Evolutionary conservation across 2,797 vertebrate species (phyloP), one percentile per base, ranked within the genome.

Genomic region (Acanthurus tractus): DNA sequence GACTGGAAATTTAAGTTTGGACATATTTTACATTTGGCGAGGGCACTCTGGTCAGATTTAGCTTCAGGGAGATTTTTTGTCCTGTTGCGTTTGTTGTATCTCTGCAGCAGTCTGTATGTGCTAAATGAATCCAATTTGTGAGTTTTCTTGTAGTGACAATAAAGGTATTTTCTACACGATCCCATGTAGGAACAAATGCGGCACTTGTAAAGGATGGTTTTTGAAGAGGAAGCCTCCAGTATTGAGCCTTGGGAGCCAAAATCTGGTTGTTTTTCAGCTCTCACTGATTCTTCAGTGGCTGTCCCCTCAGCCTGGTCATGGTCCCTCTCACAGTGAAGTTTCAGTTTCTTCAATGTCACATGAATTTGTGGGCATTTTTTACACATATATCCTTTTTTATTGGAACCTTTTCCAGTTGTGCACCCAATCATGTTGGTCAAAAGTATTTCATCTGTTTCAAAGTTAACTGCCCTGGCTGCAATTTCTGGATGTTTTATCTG

Each of bases 401-500:
- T 96, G 74, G 93, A 94, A 79, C 92, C 83, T 85, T 88, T 93
- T 59, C 93, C 95, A 89, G 64, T 89, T 76, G 63, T 93, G 59
- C 93, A 91, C 0, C 92, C 90, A 0, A 96, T 91, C 82, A 95
- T 90, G 78, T 94, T 64, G 2, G 92, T 73, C 54, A 89, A 81
- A 46, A 95, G 89, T 14, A 96, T 93, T 79, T 96, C 95, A 0
- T 92, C 92, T 0, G 93, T 96, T 67, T 96, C 91, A 15, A 98
- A 96, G 65, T 94, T 89, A 70, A 96, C 95, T 1, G 96, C 95
- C 1, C 96, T 96, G 79, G 94, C 96, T 64, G 94, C 84, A 18
- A 96, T 3, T 0, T 82, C 76, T 0, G 97, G 96, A 68, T 98
- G 97, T 36, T 88, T 91, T 88, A 96, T 98, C 89, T 97, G 97